A percentile compares a stretch with the other conserved stretches of the same genome.
Evolutionary conservation across 1,140 invertebrate species (phyloP).

Genomic region (Oscheius sp.): DNA sequence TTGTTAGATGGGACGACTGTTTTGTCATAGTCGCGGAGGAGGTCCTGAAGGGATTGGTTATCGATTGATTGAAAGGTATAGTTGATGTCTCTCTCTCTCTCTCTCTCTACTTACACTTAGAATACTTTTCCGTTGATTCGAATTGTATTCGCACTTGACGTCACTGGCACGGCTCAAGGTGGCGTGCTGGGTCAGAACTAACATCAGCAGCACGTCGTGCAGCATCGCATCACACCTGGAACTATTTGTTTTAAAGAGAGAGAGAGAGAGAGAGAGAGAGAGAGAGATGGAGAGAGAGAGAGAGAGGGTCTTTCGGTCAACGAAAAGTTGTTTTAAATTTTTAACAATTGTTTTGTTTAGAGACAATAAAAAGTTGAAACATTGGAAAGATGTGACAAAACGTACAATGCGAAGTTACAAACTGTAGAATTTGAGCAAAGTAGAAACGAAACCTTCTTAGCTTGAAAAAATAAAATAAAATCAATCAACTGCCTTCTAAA

Average conservation of each 20-base stretch:
- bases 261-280: background rate
- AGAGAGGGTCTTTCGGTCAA: background rate
- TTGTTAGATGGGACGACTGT: slow-evolving; percentile 59
- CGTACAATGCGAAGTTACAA: background rate
- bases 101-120: slow-evolving; percentile 6
- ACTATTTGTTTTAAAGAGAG: background rate
- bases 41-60: slow-evolving; percentile 46
- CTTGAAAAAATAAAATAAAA: too few relatives aligned
- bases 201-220: slow-evolving; percentile 34
- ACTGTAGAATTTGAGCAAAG: too few relatives aligned
- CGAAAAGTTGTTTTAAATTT: background rate
- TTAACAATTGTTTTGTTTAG: background rate
- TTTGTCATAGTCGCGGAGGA: slow-evolving; percentile 55
- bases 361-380: background rate
- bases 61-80: too few relatives aligned
- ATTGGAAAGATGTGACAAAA: background rate
- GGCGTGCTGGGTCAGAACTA: slow-evolving; percentile 24
- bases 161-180: background rate
- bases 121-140: slow-evolving; percentile 52
- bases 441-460: too few relatives aligned
- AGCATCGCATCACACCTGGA: slow-evolving; percentile 24
- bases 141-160: slow-evolving; percentile 44
- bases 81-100: too few relatives aligned
- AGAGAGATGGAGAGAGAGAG: background rate
- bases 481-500: too few relatives aligned